These are phyloP conservation scores for Pharmacophagus antenor DNA, from an alignment of 2,888 invertebrate species.

Conservation along the genomic window DNA sequence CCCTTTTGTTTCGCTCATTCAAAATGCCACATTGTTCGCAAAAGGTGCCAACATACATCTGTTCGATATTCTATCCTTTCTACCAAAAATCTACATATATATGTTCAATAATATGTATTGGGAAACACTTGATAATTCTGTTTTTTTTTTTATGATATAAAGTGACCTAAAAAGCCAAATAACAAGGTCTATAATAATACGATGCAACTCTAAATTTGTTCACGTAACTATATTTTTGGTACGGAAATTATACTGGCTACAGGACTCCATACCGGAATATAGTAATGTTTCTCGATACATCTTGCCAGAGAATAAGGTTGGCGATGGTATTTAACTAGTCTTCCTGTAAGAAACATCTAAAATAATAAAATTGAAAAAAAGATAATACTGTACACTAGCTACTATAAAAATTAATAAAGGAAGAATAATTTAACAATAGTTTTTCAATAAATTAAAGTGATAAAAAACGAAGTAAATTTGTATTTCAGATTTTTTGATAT, in stretches of 20 bases:
- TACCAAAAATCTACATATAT: neutral
- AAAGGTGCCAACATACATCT: constrained; percentile 42
- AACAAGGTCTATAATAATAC: neutral
- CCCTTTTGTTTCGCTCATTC: constrained; percentile 53
- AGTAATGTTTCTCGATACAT: neutral
- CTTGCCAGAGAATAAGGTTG: neutral
- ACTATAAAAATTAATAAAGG: no score
- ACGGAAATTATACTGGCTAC: neutral
- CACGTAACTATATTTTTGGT: neutral
- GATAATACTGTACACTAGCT: no score
- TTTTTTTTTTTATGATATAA: neutral
- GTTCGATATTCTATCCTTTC: constrained; percentile 32
- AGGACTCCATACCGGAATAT: neutral
- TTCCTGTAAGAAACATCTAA: no score
- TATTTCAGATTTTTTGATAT: no score
- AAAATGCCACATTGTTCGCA: constrained; percentile 50
- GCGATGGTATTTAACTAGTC: no score
- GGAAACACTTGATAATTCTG: neutral
- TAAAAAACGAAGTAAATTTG: no score
- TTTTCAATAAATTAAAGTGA: no score
- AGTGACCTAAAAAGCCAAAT: neutral
- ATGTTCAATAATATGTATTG: neutral
- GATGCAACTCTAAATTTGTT: neutral
- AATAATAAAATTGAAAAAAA: no score
- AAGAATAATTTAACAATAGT: no score